phyloP scores from a whole-genome alignment of 2,113 vertebrate species.

The Brachyistius frenatus region DNA sequence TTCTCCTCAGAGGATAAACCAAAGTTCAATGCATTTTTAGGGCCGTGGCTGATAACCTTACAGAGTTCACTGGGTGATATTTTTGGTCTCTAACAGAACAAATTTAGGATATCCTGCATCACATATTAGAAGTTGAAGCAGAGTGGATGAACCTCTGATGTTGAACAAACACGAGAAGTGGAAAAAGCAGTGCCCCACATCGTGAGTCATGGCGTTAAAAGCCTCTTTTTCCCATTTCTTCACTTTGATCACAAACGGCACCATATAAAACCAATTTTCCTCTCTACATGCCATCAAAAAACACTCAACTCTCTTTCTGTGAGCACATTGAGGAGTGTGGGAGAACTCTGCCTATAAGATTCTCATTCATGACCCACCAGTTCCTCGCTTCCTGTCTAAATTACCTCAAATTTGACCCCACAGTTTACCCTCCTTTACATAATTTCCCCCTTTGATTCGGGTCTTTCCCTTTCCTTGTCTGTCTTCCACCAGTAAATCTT shows the following conservation, averaged over 20 bases:
- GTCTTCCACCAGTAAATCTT: conserved; percentile 8
- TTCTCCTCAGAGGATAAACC: not conserved
- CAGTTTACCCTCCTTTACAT: conserved; percentile 44
- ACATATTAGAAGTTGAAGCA: not conserved
- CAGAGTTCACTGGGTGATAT: no score
- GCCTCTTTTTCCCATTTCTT: conserved; percentile 1
- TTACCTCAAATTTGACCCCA: conserved; percentile 54
- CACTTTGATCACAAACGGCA: not conserved
- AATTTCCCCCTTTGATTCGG: conserved; percentile 23
- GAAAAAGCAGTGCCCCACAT: conserved; percentile 12
- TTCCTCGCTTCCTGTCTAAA: conserved; percentile 55
- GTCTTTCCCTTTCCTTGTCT: not conserved
- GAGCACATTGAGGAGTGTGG: conserved; percentile 25
- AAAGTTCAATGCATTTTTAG: no score
- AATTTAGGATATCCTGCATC: not conserved
- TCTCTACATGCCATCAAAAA: not conserved
- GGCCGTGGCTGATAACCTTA: no score
- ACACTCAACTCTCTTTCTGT: not conserved
- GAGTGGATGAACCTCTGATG: not conserved
- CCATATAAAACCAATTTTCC: not conserved
- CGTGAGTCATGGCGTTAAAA: conserved; percentile 30
- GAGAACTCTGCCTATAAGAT: conserved; percentile 26
- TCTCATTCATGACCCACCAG: conserved; percentile 38
- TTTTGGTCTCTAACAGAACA: not conserved
- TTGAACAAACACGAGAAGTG: not conserved